A percentile compares a stretch with the other conserved stretches of the same genome.
Conservation (phyloP, 1,140 invertebrate genomes). For the Drosophila mauritiana region DNA sequence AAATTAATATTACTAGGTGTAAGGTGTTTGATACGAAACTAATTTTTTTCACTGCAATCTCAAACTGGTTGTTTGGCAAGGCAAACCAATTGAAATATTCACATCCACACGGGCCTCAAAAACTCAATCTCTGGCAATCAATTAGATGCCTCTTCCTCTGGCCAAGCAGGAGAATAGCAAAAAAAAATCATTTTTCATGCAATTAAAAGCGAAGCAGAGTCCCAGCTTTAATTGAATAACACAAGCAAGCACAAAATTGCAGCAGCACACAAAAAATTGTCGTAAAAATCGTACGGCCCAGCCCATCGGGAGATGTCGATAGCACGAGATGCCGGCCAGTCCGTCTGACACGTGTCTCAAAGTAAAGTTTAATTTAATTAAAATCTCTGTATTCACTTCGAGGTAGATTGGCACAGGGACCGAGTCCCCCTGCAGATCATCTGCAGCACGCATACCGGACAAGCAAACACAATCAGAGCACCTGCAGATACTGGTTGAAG, state of each 20-base stretch:
- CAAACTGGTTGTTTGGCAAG: neutral
- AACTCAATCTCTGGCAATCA: constrained; percentile 31
- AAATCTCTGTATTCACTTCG: constrained; percentile 67
- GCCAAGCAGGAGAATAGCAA: constrained; percentile 19
- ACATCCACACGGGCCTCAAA: constrained; percentile 13
- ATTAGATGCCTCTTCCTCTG: constrained; percentile 21
- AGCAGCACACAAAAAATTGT: constrained; percentile 34
- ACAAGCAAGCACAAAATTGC: constrained; percentile 27
- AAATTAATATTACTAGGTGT: too few species aligned
- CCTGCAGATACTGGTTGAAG: constrained; percentile 13
- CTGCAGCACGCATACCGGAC: constrained; percentile 68
- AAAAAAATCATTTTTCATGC: constrained; percentile 62
- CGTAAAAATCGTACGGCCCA: constrained; percentile 57
- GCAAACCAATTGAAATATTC: constrained; percentile 29
- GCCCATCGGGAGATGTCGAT: constrained; percentile 34
- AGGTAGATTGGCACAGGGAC: constrained; percentile 12
- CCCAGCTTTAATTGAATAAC: constrained; percentile 75
- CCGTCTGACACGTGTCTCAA: constrained; percentile 73
- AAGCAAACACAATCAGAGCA: constrained; percentile 72
- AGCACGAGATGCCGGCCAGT: constrained; percentile 16
- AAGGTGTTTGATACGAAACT: too few species aligned
- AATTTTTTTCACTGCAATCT: constrained; percentile 3
- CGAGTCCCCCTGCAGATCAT: constrained; percentile 56
- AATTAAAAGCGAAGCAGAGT: constrained; percentile 62
- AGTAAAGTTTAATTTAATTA: constrained; percentile 83